Evolutionary conservation across 2,113 vertebrate genomes (phyloP), one percentile per base, ranked within the genome.

Genomic region (Alosa alosa): DNA sequence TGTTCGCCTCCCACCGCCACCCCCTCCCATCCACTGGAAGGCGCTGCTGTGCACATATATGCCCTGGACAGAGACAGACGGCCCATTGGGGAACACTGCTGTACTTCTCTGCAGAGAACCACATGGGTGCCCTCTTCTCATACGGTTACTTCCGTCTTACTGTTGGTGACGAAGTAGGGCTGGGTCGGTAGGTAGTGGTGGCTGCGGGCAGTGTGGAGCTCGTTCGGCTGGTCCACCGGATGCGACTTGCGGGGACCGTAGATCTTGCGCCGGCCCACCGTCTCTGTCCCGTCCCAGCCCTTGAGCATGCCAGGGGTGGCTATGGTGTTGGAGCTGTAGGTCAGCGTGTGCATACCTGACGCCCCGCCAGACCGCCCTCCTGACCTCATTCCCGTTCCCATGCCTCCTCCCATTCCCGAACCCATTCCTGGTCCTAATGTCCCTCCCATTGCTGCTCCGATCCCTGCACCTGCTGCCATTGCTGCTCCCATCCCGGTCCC

Each of bases 81-180:
- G 72, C 36, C 72, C 72, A 72, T 41, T 72, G 72, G 72, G 25
- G 36, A 78, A 78, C 81, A 55, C 45, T 44, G 83, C 87, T 50
- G 11, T 75, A 85, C 82, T 83, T 47, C 83, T 87, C 87, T 39
- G 72, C 25, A 15, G 36, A 17, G 36, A 78, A 78, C 72, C 72
- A 78, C 64, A 36, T 13, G 11, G 31, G 11, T 36, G 31, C 31
- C 4, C 72, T 17, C 83, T 84, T 86, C 90, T 98, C 95, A 99
- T 94, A 99, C 98, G 94, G 98, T 99, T 95, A 99, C 98, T 94
- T 99, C 98, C 87, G 98, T 99, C 95, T 99, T 99, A 96, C 98
- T 99, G 96, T 99, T 99, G 94, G 98, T 99, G 92, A 99, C 97
- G 95, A 98, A 99, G 94, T 99, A 99, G 91, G 97, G 98, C 95